Evolutionary conservation across 2,113 vertebrate species (phyloP).

Genomic region (Cricetomys ansorgei): DNA sequence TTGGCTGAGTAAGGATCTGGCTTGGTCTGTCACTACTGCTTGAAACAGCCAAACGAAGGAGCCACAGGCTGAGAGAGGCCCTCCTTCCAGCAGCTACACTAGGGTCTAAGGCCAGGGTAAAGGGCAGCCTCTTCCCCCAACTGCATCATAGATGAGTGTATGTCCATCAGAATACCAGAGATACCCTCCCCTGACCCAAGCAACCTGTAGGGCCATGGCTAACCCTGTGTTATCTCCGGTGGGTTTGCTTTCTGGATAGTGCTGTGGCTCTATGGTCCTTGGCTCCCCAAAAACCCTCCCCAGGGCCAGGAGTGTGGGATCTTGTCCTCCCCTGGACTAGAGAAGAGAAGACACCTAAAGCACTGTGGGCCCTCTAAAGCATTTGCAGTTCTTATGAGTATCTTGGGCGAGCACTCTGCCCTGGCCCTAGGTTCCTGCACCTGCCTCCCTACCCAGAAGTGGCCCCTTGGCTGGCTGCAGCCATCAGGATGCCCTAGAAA

Average conservation of each 20-base stretch:
- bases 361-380: background rate
- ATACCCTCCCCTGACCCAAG: background rate
- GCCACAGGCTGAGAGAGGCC: background rate
- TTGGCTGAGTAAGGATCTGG: background rate
- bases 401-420: background rate
- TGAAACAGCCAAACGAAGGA: background rate
- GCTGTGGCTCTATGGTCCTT: background rate
- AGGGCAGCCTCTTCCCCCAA: background rate
- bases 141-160: rapidly evolving
- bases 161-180: too few species aligned
- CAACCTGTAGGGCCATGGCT: background rate
- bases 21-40: background rate
- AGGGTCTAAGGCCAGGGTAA: background rate
- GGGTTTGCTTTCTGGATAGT: background rate
- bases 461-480: background rate
- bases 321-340: background rate
- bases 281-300: too few species aligned
- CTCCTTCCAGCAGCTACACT: background rate
- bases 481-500: background rate
- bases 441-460: background rate
- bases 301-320: background rate
- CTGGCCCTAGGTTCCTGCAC: background rate
- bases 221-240: background rate
- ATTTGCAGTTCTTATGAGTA: background rate
- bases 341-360: background rate